phyloP scores from a whole-genome alignment of 2,113 vertebrate genomes.

The Platichthys flesus region DNA sequence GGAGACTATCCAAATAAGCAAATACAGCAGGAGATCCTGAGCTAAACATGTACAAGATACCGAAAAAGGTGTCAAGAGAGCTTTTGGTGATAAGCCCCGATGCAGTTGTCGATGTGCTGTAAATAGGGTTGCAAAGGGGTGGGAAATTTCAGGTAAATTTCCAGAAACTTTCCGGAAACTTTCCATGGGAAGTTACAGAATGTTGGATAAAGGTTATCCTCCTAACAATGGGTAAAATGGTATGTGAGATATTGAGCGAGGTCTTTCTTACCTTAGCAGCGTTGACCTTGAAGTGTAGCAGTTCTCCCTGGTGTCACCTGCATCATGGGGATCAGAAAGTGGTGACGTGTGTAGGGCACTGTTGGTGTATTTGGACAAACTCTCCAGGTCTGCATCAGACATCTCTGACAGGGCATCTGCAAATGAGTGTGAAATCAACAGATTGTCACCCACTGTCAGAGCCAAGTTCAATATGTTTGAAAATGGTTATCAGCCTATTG shows the following conservation, averaged over 20 bases:
- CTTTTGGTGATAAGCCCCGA: no score
- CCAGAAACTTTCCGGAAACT: no score
- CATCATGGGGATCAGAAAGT: background rate
- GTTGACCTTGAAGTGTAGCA: slow-evolving; percentile 12
- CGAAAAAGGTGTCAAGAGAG: no score
- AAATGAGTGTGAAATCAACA: slow-evolving; percentile 1
- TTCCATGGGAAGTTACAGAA: no score
- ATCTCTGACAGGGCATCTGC: slow-evolving; percentile 78
- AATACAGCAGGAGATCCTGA: no score
- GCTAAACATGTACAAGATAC: no score
- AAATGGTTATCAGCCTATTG: background rate
- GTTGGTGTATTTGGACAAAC: slow-evolving; percentile 22
- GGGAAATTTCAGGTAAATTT: no score
- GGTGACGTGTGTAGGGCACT: background rate
- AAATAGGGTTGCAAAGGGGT: no score
- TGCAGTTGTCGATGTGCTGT: no score
- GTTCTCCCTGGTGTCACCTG: background rate
- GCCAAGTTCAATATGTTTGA: background rate
- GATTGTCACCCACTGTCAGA: background rate
- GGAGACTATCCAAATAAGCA: no score
- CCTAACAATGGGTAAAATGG: background rate
- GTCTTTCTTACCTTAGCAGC: background rate
- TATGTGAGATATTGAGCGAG: background rate
- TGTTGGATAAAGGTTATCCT: background rate
- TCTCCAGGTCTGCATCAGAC: slow-evolving; percentile 74